phyloP scores from a whole-genome alignment of 2,797 vertebrate genomes.

The Petrocephalus sullivani region DNA sequence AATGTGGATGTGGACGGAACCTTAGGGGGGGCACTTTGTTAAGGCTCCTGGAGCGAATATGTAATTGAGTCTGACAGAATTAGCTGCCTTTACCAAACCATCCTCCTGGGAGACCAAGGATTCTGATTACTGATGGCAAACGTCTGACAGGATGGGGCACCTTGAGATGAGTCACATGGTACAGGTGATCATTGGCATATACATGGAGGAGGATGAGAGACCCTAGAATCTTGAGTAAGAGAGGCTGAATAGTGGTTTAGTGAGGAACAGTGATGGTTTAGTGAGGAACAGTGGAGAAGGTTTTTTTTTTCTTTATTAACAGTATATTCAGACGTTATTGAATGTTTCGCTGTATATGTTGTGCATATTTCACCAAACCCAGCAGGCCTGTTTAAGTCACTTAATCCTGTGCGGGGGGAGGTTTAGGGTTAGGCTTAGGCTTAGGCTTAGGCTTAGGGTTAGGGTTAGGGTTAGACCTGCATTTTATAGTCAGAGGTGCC shows the following conservation, averaged over 20 bases:
- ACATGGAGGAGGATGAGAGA: not conserved
- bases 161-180: not conserved
- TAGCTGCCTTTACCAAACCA: not conserved
- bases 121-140: slow-evolving; percentile 18
- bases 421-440: too few relatives aligned
- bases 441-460: too few relatives aligned
- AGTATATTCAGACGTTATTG: not conserved
- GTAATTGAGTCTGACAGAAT: slow-evolving; percentile 16
- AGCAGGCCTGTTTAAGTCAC: not conserved
- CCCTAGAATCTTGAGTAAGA: not conserved
- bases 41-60: not conserved
- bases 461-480: too few relatives aligned
- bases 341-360: not conserved
- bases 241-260: not conserved
- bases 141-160: not conserved
- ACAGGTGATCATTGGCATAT: not conserved
- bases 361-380: not conserved
- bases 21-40: not conserved
- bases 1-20: not conserved
- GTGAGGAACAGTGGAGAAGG: not conserved
- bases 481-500: not conserved
- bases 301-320: not conserved
- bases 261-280: not conserved
- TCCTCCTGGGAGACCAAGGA: not conserved
- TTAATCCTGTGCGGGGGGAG: not conserved